Evolutionary conservation across 2,888 invertebrate genomes (phyloP), one percentile per base, ranked within the genome.

Genomic region (Xanthia togata): DNA sequence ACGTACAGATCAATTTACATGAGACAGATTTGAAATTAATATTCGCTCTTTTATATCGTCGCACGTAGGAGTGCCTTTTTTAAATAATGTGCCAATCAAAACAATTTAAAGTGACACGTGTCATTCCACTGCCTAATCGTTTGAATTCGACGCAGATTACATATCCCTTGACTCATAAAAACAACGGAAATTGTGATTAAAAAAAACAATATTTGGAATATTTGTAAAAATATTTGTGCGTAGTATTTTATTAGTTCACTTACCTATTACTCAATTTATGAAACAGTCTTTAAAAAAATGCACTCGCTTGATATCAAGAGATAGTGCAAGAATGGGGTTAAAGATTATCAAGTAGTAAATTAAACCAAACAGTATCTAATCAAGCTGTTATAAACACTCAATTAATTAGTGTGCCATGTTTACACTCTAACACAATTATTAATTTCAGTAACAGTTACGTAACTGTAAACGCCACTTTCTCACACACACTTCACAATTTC

Each of bases 351-450:
- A 41, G 76, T 79, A 65, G 68, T 86, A 82, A 88, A 86, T 81
- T 88, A 74, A 72, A 88, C 76, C 79, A 55, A 63, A 68, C 55
- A 20, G 72, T 87, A 89, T 89, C 89, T 89, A 84, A 89, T 89
- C 90, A 80, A 55, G n/a, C 44, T 31, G 59, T 64, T 71, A 74
- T 69, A 53, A 78, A 71, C 80, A 77, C 81, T 85, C 57, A 44
- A 80, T 80, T 89, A 84, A 88, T 86, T 85, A 78, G 73, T 77
- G 71, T 44, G 77, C 12, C 63, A 64, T 73, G 73, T 65, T 74
- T 65, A 70, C 59, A 60, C 53, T 62, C 2, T 0, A 69, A 70
- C 77, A 59, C 53, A 73, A 55, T 59, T 1, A 53, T 72, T 55
- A 20, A 68, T 57, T 81, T 63, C 11, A 38, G 63, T 62, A n/a